phyloP scores from a whole-genome alignment of 64 coral and sea anemone genomes.

The Actinia equina region DNA sequence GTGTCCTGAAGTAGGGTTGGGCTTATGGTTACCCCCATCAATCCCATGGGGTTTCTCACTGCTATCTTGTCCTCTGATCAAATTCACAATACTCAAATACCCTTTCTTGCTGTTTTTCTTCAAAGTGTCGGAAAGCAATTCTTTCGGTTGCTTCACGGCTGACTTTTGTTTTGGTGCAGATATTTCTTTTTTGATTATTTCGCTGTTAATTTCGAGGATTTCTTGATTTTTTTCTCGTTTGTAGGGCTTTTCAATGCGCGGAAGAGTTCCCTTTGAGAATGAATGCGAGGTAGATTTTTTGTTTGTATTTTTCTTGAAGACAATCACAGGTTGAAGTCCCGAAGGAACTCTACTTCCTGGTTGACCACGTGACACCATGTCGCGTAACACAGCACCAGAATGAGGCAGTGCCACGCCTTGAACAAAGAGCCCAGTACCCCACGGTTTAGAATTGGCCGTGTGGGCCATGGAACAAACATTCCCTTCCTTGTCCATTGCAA shows the following conservation, averaged over 20 bases:
- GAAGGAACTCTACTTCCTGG: conserved; percentile 49
- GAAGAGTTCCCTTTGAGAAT: not conserved
- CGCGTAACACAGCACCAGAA: conserved; percentile 59
- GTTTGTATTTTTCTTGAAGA: conserved; percentile 35
- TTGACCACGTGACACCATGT: conserved; percentile 37
- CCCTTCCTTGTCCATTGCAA: conserved; percentile 69
- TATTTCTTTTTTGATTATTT: not conserved
- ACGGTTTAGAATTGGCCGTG: conserved; percentile 60
- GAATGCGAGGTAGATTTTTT: not conserved
- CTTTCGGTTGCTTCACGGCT: not conserved
- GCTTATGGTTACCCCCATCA: no score
- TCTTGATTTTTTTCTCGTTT: not conserved
- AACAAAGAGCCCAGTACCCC: conserved; percentile 91
- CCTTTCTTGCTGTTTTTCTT: not conserved
- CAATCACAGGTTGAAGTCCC: conserved; percentile 73
- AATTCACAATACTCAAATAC: not conserved
- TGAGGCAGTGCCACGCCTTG: conserved; percentile 77
- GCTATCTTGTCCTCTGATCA: not conserved
- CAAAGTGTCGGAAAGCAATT: not conserved
- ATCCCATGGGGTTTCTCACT: not conserved
- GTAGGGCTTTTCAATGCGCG: not conserved
- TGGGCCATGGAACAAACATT: conserved; percentile 86
- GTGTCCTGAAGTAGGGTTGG: not conserved
- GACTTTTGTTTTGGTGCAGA: not conserved
- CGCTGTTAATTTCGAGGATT: not conserved